Percentiles rank a stretch among this genome's conserved stretches.
These are phyloP conservation scores for Melanophora roralis DNA, from an alignment of 2,888 invertebrate genomes.

Conservation along the genomic window DNA sequence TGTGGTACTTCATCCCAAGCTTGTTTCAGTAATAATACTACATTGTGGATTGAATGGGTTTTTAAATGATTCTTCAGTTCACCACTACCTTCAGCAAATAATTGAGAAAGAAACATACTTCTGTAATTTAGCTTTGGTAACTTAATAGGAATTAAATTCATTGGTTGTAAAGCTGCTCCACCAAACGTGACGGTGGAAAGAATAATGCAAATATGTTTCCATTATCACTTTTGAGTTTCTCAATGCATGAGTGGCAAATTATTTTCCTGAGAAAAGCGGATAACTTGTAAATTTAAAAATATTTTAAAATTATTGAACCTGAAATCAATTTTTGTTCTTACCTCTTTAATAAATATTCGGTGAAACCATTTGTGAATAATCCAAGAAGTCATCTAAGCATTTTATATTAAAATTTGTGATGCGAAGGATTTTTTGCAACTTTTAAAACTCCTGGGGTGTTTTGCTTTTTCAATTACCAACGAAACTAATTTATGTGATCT, in stretches of 20 bases:
- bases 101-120: conserved; percentile 48
- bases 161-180: conserved; percentile 45
- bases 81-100: conserved; percentile 49
- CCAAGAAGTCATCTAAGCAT: conserved; percentile 39
- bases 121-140: conserved; percentile 51
- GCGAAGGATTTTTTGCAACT: conserved; percentile 2
- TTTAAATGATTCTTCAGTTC: conserved; percentile 46
- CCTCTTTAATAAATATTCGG: conserved; percentile 44
- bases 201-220: conserved; percentile 10
- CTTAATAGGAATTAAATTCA: conserved; percentile 46
- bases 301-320: conserved; percentile 29
- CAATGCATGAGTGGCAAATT: neutral
- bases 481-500: neutral
- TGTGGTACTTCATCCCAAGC: conserved; percentile 40
- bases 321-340: conserved; percentile 7
- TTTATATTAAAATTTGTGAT: too few relatives aligned
- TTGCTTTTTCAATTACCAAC: conserved; percentile 26
- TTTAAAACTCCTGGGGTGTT: conserved; percentile 9
- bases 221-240: neutral
- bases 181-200: conserved; percentile 30
- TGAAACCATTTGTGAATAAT: conserved; percentile 43
- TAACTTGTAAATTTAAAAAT: neutral
- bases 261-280: neutral
- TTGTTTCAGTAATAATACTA: conserved; percentile 48
- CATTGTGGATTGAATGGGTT: conserved; percentile 47